Conservation (phyloP, 2,797 vertebrate species). For the Odontamblyopus lacepedii region DNA sequence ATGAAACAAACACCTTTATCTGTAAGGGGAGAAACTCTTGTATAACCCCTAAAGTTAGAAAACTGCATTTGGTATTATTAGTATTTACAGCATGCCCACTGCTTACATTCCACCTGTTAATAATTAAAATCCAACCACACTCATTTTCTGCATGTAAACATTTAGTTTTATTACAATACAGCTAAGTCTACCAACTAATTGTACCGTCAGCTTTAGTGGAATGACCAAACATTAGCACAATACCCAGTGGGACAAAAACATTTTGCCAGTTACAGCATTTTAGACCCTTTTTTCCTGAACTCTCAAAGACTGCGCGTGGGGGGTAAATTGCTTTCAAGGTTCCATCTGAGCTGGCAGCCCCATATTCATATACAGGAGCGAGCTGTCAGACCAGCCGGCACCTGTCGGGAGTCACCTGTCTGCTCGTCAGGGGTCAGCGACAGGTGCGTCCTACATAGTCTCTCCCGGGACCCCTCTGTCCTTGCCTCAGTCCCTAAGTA, state of each 20-base stretch:
- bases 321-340: slow-evolving; percentile 57
- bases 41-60: no score
- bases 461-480: slow-evolving; percentile 48
- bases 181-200: not conserved
- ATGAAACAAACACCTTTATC: no score
- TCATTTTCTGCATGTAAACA: no score
- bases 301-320: slow-evolving; percentile 17
- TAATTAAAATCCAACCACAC: not conserved
- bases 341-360: slow-evolving; percentile 36
- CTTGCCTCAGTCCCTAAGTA: slow-evolving; percentile 43
- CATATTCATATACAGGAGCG: slow-evolving; percentile 20
- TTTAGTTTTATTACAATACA: not conserved
- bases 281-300: slow-evolving; percentile 5
- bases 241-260: not conserved
- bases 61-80: not conserved
- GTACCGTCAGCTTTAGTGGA: slow-evolving; percentile 7
- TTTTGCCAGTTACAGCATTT: slow-evolving; percentile 27
- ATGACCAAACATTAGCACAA: slow-evolving; percentile 3
- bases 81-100: not conserved
- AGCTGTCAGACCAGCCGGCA: slow-evolving; percentile 34
- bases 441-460: slow-evolving; percentile 57
- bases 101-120: not conserved
- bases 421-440: slow-evolving; percentile 42
- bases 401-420: slow-evolving; percentile 60
- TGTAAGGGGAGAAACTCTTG: no score